A percentile compares a stretch with the other conserved stretches of the same genome.
Conservation (phyloP, 2,113 vertebrate genomes). For the Onychorhynchus coronatus region DNA sequence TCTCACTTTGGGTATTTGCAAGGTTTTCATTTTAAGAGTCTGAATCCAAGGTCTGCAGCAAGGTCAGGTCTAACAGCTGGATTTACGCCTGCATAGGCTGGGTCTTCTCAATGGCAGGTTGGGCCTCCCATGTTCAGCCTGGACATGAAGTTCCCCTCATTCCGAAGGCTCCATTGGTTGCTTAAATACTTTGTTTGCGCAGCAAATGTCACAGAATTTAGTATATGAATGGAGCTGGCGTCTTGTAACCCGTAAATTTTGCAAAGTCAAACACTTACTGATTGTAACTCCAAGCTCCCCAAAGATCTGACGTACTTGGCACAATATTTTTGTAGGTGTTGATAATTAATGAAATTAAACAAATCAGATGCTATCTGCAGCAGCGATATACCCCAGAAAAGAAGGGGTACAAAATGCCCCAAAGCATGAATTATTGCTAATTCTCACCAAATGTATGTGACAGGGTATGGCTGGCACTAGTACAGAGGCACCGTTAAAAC, state of each 20-base stretch:
- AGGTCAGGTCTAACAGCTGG: not conserved
- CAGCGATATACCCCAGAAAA: not conserved
- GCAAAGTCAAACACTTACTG: not conserved
- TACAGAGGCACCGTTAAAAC: not conserved
- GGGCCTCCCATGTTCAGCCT: not conserved
- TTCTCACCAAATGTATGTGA: not conserved
- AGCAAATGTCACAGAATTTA: not conserved
- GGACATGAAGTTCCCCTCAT: not conserved
- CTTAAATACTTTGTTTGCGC: not conserved
- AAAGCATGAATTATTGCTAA: not conserved
- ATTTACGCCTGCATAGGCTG: not conserved
- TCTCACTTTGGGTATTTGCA: not conserved
- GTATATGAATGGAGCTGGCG: rapidly evolving
- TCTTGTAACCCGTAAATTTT: not conserved
- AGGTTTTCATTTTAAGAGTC: not conserved
- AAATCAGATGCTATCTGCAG: not conserved
- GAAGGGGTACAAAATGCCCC: not conserved
- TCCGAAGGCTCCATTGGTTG: not conserved
- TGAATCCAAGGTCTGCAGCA: not conserved
- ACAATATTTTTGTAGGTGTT: not conserved
- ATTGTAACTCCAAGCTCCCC: not conserved
- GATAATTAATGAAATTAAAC: not conserved
- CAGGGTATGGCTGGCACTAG: not conserved
- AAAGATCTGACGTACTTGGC: not conserved
- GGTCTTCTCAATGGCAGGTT: not conserved